phyloP scores from a whole-genome alignment of 2,888 invertebrate species.

The Fragum fragum region DNA sequence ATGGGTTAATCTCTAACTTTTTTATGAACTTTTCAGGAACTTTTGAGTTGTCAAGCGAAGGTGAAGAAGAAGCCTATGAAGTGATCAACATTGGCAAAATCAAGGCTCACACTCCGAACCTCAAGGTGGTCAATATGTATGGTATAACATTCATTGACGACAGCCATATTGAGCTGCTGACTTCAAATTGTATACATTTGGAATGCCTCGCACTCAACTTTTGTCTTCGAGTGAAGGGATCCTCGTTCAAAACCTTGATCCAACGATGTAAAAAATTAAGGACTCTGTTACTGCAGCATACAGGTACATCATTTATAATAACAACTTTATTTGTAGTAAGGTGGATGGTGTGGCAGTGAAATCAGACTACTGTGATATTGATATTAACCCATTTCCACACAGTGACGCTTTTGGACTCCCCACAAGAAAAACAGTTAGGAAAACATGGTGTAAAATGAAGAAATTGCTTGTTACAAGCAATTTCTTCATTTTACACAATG shows the following conservation, averaged over 20 bases:
- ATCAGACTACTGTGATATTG: too few species aligned
- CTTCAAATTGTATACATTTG: slow-evolving; percentile 95
- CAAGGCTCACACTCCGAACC: slow-evolving; percentile 98
- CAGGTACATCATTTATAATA: slow-evolving; percentile 93
- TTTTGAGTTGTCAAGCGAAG: slow-evolving; percentile 91
- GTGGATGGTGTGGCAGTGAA: too few species aligned
- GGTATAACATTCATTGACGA: slow-evolving; percentile 99
- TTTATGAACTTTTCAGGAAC: slow-evolving; percentile 81
- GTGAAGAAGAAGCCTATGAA: slow-evolving; percentile 96
- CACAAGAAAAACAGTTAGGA: too few species aligned
- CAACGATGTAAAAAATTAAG: slow-evolving; percentile 96
- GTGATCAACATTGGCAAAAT: slow-evolving; percentile 98
- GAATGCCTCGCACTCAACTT: slow-evolving; percentile 99
- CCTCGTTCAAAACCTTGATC: slow-evolving; percentile 97
- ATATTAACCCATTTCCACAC: too few species aligned
- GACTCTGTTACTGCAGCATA: slow-evolving; percentile 98
- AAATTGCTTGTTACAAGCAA: too few species aligned
- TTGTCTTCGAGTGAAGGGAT: slow-evolving; percentile 98
- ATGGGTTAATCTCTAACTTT: too few species aligned
- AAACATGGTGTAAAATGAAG: too few species aligned
- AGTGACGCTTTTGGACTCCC: too few species aligned
- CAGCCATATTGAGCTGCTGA: slow-evolving; percentile 98
- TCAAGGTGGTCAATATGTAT: slow-evolving; percentile 98
- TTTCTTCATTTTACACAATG: too few species aligned
- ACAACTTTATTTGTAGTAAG: too few species aligned